These are phyloP conservation scores for Mandrillus leucophaeus DNA, from an alignment of 2,113 vertebrate species.

Conservation along the genomic window DNA sequence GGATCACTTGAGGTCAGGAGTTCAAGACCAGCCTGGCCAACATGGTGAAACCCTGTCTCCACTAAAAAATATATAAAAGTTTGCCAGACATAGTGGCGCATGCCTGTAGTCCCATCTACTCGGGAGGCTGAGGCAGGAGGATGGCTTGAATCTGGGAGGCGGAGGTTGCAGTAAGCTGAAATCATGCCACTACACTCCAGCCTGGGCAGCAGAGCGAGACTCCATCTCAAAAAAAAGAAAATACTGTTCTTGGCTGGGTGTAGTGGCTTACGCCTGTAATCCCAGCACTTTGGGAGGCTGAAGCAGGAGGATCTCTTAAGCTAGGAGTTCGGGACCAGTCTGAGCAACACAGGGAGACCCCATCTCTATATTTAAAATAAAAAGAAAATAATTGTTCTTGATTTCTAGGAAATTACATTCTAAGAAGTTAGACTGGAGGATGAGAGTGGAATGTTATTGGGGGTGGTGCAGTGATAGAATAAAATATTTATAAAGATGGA, in stretches of 20 bases:
- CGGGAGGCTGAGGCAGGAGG: neutral
- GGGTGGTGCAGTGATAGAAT: neutral
- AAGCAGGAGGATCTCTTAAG: neutral
- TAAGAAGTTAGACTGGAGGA: neutral
- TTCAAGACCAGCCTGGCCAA: too few species aligned
- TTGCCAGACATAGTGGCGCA: neutral
- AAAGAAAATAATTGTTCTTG: neutral
- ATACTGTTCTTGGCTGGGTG: neutral
- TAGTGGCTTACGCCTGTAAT: neutral
- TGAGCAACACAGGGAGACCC: neutral
- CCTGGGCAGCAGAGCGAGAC: neutral
- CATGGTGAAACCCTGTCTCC: too few species aligned
- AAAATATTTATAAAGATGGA: conserved; percentile 6
- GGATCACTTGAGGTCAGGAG: neutral
- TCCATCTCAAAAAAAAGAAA: neutral
- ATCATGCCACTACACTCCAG: neutral
- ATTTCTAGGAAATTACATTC: conserved; percentile 28
- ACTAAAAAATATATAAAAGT: neutral
- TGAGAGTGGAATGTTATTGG: neutral
- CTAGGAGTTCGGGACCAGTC: neutral
- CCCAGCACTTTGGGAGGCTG: neutral
- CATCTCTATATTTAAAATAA: neutral
- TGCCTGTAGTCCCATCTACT: neutral
- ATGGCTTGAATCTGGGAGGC: neutral
- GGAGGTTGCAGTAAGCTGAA: neutral